Conservation (phyloP, 2,113 vertebrate genomes). For the Cyanocitta stelleri region DNA sequence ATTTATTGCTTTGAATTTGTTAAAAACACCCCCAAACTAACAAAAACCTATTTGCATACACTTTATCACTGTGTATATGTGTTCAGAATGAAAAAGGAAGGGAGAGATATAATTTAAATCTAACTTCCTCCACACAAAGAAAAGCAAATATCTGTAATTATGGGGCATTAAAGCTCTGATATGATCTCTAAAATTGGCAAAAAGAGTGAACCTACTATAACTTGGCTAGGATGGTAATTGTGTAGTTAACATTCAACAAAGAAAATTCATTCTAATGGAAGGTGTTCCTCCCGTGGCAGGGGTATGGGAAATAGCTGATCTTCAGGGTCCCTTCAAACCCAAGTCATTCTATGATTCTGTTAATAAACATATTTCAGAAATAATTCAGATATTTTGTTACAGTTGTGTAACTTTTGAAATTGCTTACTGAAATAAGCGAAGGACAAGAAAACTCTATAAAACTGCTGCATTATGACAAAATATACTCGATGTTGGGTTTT, state of each 20-base stretch:
- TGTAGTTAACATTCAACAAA: background rate
- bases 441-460: background rate
- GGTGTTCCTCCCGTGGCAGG: background rate
- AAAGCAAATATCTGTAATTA: background rate
- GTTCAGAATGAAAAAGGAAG: conserved; percentile 6
- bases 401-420: background rate
- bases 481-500: background rate
- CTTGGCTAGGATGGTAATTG: background rate
- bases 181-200: background rate
- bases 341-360: background rate
- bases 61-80: background rate
- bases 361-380: background rate
- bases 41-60: background rate
- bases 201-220: background rate
- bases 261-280: background rate
- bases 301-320: background rate
- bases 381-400: background rate
- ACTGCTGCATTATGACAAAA: background rate
- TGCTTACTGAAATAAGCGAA: background rate
- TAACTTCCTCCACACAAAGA: background rate
- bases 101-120: background rate
- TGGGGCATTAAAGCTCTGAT: background rate
- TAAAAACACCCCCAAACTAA: background rate
- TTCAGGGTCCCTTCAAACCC: background rate
- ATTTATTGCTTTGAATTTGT: background rate